Conservation (phyloP, 2,797 vertebrate genomes). For the Peromyscus attwateri region DNA sequence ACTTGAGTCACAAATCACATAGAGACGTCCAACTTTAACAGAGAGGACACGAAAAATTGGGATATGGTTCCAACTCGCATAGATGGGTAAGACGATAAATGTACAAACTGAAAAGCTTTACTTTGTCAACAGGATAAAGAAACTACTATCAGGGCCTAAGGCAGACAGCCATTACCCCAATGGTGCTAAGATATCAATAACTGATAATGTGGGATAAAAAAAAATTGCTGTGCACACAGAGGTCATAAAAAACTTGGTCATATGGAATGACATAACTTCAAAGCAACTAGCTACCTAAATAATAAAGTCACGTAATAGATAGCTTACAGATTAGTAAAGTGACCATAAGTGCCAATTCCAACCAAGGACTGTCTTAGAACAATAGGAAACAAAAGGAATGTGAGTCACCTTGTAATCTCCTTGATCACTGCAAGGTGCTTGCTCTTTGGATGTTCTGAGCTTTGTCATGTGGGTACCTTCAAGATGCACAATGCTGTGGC, state of each 20-base stretch:
- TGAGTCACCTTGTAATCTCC: accelerated
- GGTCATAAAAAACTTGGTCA: neutral
- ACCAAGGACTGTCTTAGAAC: neutral
- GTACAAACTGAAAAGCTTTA: neutral
- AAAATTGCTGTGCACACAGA: neutral
- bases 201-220: neutral
- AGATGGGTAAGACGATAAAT: neutral
- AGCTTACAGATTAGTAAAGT: neutral
- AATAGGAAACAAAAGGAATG: neutral
- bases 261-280: neutral
- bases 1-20: neutral
- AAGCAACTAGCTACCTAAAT: neutral
- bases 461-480: neutral
- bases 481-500: neutral
- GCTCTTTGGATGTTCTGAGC: neutral
- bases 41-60: neutral
- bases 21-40: neutral
- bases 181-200: neutral
- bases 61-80: neutral
- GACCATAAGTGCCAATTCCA: neutral
- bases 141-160: neutral
- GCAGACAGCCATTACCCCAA: neutral
- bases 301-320: neutral
- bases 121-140: neutral
- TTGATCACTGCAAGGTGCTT: neutral